These are phyloP conservation scores for Drosophila aff. DNA, from an alignment of 1,140 invertebrate species.

Conservation along the genomic window DNA sequence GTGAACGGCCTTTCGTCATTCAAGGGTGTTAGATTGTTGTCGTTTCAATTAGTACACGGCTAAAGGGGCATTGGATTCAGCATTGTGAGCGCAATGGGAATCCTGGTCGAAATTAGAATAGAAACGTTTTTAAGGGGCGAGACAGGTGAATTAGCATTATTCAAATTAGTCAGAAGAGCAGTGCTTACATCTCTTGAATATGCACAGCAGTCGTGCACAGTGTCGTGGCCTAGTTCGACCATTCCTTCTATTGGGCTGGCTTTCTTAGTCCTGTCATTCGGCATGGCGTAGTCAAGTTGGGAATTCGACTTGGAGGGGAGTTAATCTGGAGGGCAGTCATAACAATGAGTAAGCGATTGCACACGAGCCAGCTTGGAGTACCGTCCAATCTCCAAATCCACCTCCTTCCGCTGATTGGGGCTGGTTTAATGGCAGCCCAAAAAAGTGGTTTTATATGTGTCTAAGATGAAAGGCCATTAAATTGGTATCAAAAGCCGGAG, in stretches of 20 bases:
- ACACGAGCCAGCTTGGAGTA: conserved; percentile 45
- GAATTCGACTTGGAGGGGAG: neutral
- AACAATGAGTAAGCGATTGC: conserved; percentile 49
- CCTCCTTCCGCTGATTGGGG: conserved; percentile 6
- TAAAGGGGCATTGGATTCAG: neutral
- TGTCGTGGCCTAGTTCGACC: neutral
- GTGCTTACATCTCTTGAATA: neutral
- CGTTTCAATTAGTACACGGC: conserved; percentile 67
- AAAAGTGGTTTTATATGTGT: conserved; percentile 16
- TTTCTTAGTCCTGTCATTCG: neutral
- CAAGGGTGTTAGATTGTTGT: conserved; percentile 30
- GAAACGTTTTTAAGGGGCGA: neutral
- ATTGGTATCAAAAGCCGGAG: neutral
- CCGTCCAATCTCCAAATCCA: neutral
- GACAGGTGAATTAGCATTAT: neutral
- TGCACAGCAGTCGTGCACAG: neutral
- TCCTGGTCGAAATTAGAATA: neutral
- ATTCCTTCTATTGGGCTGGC: neutral
- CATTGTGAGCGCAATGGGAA: neutral
- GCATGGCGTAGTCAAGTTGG: neutral
- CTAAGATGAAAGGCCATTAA: conserved; percentile 37
- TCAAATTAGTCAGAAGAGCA: conserved; percentile 6
- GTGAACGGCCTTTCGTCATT: neutral
- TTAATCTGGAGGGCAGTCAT: conserved; percentile 49
- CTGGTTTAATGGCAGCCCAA: conserved; percentile 12